Conservation (phyloP, 2,113 vertebrate genomes). For the Rhinolophus ferrumequinum region DNA sequence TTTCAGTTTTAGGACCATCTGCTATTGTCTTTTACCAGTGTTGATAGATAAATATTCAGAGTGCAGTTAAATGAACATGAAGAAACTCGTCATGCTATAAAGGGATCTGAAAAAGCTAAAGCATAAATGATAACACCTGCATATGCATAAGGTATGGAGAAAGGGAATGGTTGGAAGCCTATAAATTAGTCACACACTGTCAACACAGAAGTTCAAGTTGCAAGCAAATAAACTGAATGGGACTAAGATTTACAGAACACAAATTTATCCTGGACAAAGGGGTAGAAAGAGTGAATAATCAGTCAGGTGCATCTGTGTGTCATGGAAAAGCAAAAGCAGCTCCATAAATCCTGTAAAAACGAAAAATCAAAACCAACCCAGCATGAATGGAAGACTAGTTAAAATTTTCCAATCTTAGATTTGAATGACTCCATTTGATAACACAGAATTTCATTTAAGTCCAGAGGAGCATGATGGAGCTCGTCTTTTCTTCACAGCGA, state of each 20-base stretch:
- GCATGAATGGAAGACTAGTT: background rate
- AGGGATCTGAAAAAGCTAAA: background rate
- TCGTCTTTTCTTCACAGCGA: background rate
- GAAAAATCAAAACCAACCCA: background rate
- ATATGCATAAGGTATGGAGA: background rate
- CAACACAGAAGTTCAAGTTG: background rate
- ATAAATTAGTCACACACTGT: background rate
- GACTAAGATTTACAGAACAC: background rate
- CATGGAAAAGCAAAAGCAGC: background rate
- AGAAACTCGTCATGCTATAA: slow-evolving; percentile 35
- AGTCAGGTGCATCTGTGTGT: background rate
- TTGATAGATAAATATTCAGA: slow-evolving; percentile 35
- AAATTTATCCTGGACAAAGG: background rate
- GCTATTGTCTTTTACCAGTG: slow-evolving; percentile 31
- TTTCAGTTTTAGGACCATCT: slow-evolving; percentile 30
- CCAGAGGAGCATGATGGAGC: background rate
- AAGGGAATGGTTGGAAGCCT: background rate
- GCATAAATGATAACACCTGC: slow-evolving; percentile 34
- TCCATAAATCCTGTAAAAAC: background rate
- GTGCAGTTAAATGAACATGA: slow-evolving; percentile 12
- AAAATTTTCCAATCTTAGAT: background rate
- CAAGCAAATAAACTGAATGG: background rate
- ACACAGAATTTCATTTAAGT: background rate
- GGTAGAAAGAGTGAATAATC: background rate
- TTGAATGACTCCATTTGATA: background rate